phyloP scores from a whole-genome alignment of 2,888 invertebrate species.

The Polymixis flavicincta region DNA sequence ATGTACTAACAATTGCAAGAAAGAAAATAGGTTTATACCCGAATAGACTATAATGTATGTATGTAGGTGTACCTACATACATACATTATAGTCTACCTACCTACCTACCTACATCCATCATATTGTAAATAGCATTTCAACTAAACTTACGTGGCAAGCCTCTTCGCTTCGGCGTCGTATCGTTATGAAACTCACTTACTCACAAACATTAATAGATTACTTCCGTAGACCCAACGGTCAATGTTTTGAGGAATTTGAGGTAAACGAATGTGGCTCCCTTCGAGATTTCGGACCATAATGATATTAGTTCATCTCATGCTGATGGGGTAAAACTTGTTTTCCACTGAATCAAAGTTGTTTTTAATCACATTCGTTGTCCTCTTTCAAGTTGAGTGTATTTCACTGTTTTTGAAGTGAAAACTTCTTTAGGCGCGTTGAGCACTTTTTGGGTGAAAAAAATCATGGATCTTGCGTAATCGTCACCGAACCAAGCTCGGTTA shows the following conservation, averaged over 20 bases:
- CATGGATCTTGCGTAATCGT: no score
- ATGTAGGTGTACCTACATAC: no score
- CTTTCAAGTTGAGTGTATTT: neutral
- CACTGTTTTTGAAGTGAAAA: no score
- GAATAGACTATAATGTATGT: neutral
- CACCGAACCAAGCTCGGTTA: no score
- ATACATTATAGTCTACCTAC: no score
- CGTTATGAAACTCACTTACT: constrained; percentile 33
- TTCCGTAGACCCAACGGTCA: constrained; percentile 34
- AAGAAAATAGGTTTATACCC: no score
- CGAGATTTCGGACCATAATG: neutral
- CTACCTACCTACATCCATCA: no score
- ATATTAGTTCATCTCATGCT: neutral
- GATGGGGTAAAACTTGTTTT: no score
- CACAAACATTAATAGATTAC: constrained; percentile 46
- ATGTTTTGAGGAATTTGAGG: constrained; percentile 20
- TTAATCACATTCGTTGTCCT: neutral
- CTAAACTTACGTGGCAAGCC: constrained; percentile 1
- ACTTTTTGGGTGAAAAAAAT: no score
- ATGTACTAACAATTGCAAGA: neutral
- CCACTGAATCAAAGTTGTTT: neutral
- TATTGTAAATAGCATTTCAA: constrained; percentile 1
- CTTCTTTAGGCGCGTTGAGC: no score
- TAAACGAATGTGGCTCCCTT: constrained; percentile 6
- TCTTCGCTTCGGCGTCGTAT: neutral